Evolutionary conservation across 2,113 vertebrate genomes (phyloP), one percentile per base, ranked within the genome.

Genomic region (Turnix velox): DNA sequence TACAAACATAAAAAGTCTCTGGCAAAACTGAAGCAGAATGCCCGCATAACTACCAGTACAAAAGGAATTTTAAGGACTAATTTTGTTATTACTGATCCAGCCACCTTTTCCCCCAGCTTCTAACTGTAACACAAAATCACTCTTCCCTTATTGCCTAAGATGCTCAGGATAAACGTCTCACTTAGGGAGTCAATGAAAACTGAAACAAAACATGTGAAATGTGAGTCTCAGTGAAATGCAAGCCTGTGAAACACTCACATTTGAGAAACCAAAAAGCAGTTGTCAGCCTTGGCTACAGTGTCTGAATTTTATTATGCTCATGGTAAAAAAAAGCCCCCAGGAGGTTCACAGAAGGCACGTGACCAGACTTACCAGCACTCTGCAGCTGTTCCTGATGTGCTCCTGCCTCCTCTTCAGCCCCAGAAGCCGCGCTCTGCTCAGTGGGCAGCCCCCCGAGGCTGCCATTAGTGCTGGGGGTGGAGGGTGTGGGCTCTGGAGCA

Each of bases 351-450:
- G 7, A 20, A 51, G 62, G n/a, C n/a, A n/a, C n/a, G n/a, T n/a
- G n/a, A n/a, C 51, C 30, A 45, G 89, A 97, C 98, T 91, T 95
- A 98, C 98, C 98, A 95, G 97, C 78, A 69, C 94, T 96, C 68
- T 95, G 97, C 10, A 93, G 97, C 83, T 89, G 95, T 48, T 98
- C 98, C 92, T 93, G 94, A 52, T 92, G 84, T 8, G 94, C 87
- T 82, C 95, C 96, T 66, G 95, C 37, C 48, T 95, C 96, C n/a
- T 97, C 98, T 91, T 98, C 97, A 7, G 87, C 90, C 65, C 46
- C 75, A 25, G 84, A 84, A 77, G 65, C 51, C 3, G 62, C 94
- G 31, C 88, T 35, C 17, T 85, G 95, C 93, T 98, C 97, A 22
- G 93, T 80, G 11, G 95, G 54, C 54, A 89, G 42, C 43, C 65